Evolutionary conservation across 2,113 vertebrate species (phyloP).

Genomic region (Telmatochromis sp.): DNA sequence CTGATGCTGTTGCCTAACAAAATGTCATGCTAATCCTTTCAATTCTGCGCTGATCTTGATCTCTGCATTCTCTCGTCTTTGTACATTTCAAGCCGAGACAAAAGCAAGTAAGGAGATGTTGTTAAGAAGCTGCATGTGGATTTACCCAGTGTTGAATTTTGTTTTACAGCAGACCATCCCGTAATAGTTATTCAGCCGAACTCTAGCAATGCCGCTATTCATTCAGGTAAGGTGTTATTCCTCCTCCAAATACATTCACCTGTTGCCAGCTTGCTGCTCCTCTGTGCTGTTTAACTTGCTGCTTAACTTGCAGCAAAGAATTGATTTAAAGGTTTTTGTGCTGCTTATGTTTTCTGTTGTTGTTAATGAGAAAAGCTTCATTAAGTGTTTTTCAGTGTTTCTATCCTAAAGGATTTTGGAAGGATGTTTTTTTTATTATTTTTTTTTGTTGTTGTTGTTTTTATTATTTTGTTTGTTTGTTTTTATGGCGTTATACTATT

Average conservation of each 20-base stretch:
- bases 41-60: background rate
- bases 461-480: accelerated
- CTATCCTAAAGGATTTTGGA: background rate
- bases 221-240: constrained; percentile 11
- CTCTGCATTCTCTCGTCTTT: background rate
- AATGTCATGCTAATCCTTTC: background rate
- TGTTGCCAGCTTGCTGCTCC: background rate
- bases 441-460: accelerated
- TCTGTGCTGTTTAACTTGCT: background rate
- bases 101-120: background rate
- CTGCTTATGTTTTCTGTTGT: background rate
- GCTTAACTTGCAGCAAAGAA: background rate
- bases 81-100: background rate
- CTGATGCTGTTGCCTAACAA: background rate
- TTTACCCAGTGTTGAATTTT: constrained; percentile 22
- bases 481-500: background rate
- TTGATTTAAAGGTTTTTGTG: background rate
- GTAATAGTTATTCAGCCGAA: constrained; percentile 53
- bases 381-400: background rate
- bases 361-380: background rate
- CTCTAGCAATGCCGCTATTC: background rate
- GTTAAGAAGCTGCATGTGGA: too few relatives aligned
- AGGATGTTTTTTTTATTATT: background rate
- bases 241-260: background rate
- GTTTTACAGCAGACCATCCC: constrained; percentile 32